These are phyloP conservation scores for Oreohelix idahoensis DNA, from an alignment of 1,140 invertebrate genomes.

Conservation along the genomic window DNA sequence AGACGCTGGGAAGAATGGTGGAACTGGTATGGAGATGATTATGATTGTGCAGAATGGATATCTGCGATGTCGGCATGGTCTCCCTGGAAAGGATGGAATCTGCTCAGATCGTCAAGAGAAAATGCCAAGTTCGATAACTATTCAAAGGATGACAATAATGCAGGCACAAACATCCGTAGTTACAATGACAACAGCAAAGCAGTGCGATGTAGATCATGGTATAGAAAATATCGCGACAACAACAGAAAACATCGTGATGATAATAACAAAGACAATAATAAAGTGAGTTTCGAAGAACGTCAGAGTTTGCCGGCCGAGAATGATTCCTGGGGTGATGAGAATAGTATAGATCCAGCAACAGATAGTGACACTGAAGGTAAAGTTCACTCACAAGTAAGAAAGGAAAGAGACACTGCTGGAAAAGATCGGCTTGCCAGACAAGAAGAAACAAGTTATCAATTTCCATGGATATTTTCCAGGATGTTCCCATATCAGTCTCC, in stretches of 20 bases:
- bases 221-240: not conserved
- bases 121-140: too few relatives aligned
- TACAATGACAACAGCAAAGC: not conserved
- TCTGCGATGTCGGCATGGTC: not conserved
- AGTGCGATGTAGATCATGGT: slow-evolving; percentile 4
- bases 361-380: not conserved
- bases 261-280: not conserved
- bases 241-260: not conserved
- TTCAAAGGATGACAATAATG: not conserved
- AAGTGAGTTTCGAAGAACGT: not conserved
- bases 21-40: not conserved
- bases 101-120: not conserved
- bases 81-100: slow-evolving; percentile 12
- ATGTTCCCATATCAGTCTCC: not conserved
- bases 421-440: not conserved
- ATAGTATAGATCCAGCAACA: not conserved
- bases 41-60: slow-evolving; percentile 2
- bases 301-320: not conserved
- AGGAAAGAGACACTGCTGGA: not conserved
- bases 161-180: not conserved
- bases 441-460: not conserved
- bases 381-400: not conserved
- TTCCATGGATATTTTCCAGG: too few relatives aligned
- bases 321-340: too few relatives aligned
- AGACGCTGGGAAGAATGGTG: not conserved